Percentiles rank a stretch among this genome's conserved stretches.
phyloP scores from a whole-genome alignment of 2,113 vertebrate species.

The Beaufortia kweichowensis region DNA sequence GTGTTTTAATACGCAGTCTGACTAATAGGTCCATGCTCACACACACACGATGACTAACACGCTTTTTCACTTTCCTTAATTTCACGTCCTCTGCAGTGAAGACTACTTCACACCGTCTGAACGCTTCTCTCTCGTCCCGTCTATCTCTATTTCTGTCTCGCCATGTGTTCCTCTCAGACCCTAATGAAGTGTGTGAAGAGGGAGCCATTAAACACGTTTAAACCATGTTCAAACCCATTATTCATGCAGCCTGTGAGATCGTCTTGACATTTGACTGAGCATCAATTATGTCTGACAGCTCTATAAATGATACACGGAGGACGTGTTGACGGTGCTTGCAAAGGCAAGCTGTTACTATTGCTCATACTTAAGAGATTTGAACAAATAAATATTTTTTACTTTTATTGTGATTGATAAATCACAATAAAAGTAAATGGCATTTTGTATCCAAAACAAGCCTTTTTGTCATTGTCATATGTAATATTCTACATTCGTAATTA shows the following conservation, averaged over 20 bases:
- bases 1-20: not conserved
- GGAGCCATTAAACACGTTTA: slow-evolving; percentile 32
- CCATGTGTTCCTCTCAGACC: slow-evolving; percentile 18
- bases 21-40: not conserved
- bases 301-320: slow-evolving; percentile 23
- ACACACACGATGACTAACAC: slow-evolving; percentile 21
- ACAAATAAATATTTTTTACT: too few relatives aligned
- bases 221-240: slow-evolving; percentile 46
- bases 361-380: not conserved
- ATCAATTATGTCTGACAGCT: slow-evolving; percentile 48
- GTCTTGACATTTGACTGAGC: slow-evolving; percentile 43
- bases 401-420: too few relatives aligned
- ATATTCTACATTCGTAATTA: too few relatives aligned
- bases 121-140: not conserved
- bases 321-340: not conserved
- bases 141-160: slow-evolving; percentile 24
- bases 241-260: slow-evolving; percentile 32
- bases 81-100: slow-evolving; percentile 1
- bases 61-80: slow-evolving; percentile 23
- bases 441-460: too few relatives aligned
- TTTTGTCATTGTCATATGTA: too few relatives aligned
- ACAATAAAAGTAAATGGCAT: too few relatives aligned
- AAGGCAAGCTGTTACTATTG: not conserved
- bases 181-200: slow-evolving; percentile 38
- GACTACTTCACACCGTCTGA: slow-evolving; percentile 24